Conservation (phyloP, 92 coral and sea anemone genomes). For the Siderastrea radians region DNA sequence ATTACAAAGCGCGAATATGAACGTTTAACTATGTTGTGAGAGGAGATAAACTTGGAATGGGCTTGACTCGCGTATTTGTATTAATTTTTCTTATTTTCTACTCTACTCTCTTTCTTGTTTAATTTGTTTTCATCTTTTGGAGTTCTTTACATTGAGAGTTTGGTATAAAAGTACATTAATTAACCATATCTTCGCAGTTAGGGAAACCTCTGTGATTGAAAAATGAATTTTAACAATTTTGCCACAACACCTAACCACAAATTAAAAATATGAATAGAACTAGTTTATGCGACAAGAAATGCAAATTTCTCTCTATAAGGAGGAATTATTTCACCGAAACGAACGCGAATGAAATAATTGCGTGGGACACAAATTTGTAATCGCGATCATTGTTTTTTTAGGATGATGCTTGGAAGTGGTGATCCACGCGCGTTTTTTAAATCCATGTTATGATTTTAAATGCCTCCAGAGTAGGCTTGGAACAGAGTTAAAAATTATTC, state of each 20-base stretch:
- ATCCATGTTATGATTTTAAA: slow-evolving; percentile 19
- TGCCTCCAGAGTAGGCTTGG: slow-evolving; percentile 19
- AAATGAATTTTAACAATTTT: slow-evolving; percentile 33
- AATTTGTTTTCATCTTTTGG: slow-evolving; percentile 18
- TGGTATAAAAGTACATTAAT: slow-evolving; percentile 18
- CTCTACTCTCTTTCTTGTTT: not conserved
- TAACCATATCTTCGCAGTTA: slow-evolving; percentile 42
- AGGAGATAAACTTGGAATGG: too few relatives aligned
- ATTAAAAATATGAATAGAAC: slow-evolving; percentile 56
- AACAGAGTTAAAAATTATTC: slow-evolving; percentile 46
- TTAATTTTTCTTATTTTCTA: too few relatives aligned
- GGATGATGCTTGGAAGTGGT: slow-evolving; percentile 27
- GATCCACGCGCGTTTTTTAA: slow-evolving; percentile 12
- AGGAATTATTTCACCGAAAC: not conserved
- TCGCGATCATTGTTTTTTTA: not conserved
- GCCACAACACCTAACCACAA: slow-evolving; percentile 47
- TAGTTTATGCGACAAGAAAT: slow-evolving; percentile 24
- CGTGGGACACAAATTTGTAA: slow-evolving; percentile 5
- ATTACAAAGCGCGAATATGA: too few relatives aligned
- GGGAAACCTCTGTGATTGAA: slow-evolving; percentile 32
- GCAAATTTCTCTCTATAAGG: slow-evolving; percentile 37
- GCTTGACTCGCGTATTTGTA: too few relatives aligned
- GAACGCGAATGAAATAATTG: slow-evolving; percentile 19
- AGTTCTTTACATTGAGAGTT: slow-evolving; percentile 5
- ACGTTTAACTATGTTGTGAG: too few relatives aligned